These are phyloP conservation scores for Danio aesculapii DNA, from an alignment of 2,797 vertebrate species.

Conservation along the genomic window DNA sequence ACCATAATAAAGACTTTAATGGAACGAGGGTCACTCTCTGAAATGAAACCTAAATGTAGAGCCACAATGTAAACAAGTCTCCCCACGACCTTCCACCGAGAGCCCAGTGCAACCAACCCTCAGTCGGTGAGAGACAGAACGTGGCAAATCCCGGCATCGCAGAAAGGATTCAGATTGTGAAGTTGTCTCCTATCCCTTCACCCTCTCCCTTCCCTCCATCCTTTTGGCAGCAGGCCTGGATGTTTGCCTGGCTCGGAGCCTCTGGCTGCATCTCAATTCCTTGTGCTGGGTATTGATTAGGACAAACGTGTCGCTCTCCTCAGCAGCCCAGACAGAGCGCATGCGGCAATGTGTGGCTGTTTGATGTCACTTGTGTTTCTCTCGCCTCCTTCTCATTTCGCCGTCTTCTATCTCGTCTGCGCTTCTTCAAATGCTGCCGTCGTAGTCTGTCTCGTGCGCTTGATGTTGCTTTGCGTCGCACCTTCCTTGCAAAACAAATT, in stretches of 20 bases:
- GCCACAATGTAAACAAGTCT: not conserved
- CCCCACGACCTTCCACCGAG: constrained; percentile 1
- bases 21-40: not conserved
- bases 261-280: constrained; percentile 70
- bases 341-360: constrained; percentile 63
- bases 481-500: constrained; percentile 64
- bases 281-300: constrained; percentile 77
- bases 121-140: not conserved
- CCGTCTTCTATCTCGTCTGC: constrained; percentile 46
- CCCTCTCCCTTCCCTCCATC: constrained; percentile 2
- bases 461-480: constrained; percentile 61
- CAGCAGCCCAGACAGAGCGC: constrained; percentile 58
- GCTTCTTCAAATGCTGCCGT: constrained; percentile 48
- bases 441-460: constrained; percentile 33
- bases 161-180: constrained; percentile 38
- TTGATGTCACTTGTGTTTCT: constrained; percentile 67
- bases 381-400: constrained; percentile 40
- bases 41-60: not conserved
- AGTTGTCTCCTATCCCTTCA: constrained; percentile 21
- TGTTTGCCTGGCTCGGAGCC: constrained; percentile 68
- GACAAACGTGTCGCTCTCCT: constrained; percentile 66
- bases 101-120: not conserved
- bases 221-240: constrained; percentile 71
- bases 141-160: not conserved
- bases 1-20: not conserved